A percentile compares a stretch with the other conserved stretches of the same genome.
Conservation (phyloP, 2,888 invertebrate genomes). For the Tanaodytes sp. region DNA sequence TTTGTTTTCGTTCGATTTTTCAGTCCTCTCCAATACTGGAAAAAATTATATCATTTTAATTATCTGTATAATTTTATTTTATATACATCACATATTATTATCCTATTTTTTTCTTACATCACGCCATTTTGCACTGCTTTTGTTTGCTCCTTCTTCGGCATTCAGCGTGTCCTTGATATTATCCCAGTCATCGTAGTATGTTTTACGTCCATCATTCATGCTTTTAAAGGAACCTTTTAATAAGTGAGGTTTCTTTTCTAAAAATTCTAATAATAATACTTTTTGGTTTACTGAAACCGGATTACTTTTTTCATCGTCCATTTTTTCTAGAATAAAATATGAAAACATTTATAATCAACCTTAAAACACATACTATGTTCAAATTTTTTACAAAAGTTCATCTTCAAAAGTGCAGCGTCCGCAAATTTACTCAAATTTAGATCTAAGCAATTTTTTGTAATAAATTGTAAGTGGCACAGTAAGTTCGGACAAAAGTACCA, state of each 20-base stretch:
- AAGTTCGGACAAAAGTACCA: no score
- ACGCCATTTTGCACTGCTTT: slow-evolving; percentile 1
- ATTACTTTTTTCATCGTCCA: neutral
- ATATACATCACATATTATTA: neutral
- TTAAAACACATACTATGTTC: no score
- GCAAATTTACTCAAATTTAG: no score
- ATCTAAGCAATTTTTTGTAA: no score
- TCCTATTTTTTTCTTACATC: neutral
- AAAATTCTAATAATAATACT: neutral
- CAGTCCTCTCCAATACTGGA: slow-evolving; percentile 3
- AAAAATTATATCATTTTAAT: neutral
- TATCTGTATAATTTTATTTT: neutral
- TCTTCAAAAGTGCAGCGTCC: no score
- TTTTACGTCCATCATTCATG: slow-evolving; percentile 3
- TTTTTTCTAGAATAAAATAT: neutral
- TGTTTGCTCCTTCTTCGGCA: neutral
- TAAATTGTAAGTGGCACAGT: no score
- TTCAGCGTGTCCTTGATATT: neutral
- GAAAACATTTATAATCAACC: no score
- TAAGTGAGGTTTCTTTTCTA: slow-evolving; percentile 2
- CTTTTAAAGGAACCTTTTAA: neutral
- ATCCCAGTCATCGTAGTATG: neutral
- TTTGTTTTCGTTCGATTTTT: neutral
- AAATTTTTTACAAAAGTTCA: no score
- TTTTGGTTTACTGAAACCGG: neutral